Conservation (phyloP, 1,140 invertebrate genomes). For the Listronotus oregonensis region DNA sequence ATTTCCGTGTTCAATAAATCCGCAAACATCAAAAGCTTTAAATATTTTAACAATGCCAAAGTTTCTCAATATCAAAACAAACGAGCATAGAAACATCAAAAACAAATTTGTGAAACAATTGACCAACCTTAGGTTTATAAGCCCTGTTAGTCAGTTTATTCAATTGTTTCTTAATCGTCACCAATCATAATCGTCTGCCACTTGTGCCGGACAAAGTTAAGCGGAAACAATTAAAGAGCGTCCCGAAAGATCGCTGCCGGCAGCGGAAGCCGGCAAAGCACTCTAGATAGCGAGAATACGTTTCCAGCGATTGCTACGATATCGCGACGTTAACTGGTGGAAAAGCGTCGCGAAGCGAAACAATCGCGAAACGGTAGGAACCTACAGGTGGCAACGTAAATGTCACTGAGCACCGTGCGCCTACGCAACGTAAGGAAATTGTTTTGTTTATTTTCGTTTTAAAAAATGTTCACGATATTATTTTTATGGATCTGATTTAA, state of each 20-base stretch:
- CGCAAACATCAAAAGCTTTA: too few species aligned
- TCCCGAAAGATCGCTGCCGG: constrained; percentile 19
- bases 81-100: constrained; percentile 1
- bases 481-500: too few species aligned
- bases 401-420: constrained; percentile 3
- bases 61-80: not conserved
- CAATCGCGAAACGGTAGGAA: constrained; percentile 20
- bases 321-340: constrained; percentile 28
- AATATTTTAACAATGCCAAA: too few species aligned
- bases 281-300: constrained; percentile 13
- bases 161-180: constrained; percentile 18
- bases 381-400: constrained; percentile 28
- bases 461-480: too few species aligned
- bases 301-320: constrained; percentile 28
- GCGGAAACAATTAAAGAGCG: too few species aligned
- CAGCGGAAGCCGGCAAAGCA: constrained; percentile 26
- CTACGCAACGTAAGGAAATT: constrained; percentile 1
- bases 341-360: constrained; percentile 19
- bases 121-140: constrained; percentile 7
- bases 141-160: constrained; percentile 6
- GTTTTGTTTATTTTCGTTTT: not conserved
- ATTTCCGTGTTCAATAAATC: too few species aligned
- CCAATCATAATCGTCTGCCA: constrained; percentile 15
- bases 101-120: not conserved
- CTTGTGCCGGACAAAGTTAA: not conserved